Percentiles rank a stretch among this genome's conserved stretches.
phyloP scores from a whole-genome alignment of 2,113 vertebrate species.

The Crotalus viridis region DNA sequence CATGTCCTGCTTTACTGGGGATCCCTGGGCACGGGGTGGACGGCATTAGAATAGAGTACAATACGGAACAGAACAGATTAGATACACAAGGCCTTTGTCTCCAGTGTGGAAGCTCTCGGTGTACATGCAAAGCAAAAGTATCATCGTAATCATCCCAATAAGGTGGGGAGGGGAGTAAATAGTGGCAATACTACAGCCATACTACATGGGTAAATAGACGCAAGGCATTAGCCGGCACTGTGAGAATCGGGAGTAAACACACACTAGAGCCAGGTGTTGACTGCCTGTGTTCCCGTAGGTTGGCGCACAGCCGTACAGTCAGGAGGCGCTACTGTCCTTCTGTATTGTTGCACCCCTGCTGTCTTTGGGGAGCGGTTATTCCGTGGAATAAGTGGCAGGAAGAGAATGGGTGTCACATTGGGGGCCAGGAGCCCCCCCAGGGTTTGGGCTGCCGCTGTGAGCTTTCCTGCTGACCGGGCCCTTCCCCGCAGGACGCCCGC shows the following conservation, averaged over 20 bases:
- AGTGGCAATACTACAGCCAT: no score
- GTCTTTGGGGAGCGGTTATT: background rate
- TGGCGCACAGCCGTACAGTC: fast-evolving
- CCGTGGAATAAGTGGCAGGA: background rate
- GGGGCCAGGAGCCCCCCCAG: background rate
- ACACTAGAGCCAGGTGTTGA: no score
- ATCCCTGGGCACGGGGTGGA: background rate
- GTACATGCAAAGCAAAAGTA: no score
- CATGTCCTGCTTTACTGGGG: background rate
- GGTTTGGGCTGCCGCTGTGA: no score
- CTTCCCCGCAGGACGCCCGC: slow-evolving; percentile 83
- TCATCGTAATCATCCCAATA: no score
- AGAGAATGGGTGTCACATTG: background rate
- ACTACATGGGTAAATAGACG: no score
- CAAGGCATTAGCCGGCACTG: background rate
- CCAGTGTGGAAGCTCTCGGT: no score
- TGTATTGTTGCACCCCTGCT: fast-evolving
- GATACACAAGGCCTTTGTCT: no score
- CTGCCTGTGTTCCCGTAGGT: background rate
- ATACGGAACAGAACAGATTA: no score
- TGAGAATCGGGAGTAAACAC: background rate
- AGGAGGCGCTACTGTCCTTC: background rate
- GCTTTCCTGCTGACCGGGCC: fast-evolving
- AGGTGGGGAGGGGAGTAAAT: no score
- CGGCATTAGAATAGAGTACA: no score